phyloP scores from a whole-genome alignment of 2,888 invertebrate species.

The Lithosia quadra region DNA sequence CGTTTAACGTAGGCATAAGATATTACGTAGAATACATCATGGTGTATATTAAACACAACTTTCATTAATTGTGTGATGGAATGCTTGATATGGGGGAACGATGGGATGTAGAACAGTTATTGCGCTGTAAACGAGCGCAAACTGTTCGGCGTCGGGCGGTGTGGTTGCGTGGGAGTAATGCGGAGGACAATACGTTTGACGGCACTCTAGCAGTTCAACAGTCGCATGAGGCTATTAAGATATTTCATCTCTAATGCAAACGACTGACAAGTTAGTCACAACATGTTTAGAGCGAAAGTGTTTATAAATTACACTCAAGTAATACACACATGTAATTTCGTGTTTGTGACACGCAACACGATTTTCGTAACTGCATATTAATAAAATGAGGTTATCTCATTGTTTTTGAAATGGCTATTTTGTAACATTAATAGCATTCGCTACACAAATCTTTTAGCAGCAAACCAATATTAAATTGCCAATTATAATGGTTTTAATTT shows the following conservation, averaged over 20 bases:
- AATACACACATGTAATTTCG: neutral
- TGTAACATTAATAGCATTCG: neutral
- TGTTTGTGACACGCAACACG: conserved; percentile 1
- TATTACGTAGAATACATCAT: conserved; percentile 20
- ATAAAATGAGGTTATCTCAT: neutral
- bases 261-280: conserved; percentile 17
- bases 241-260: conserved; percentile 36
- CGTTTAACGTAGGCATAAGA: conserved; percentile 18
- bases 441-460: conserved; percentile 9
- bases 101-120: conserved; percentile 50
- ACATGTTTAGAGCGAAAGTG: conserved; percentile 17
- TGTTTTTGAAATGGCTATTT: neutral
- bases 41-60: conserved; percentile 19
- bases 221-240: conserved; percentile 62
- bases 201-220: conserved; percentile 72
- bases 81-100: conserved; percentile 50
- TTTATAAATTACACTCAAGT: conserved; percentile 11
- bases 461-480: conserved; percentile 25
- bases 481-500: conserved; percentile 31
- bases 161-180: conserved; percentile 68
- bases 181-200: conserved; percentile 65
- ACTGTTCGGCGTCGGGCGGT: conserved; percentile 42
- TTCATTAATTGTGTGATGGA: conserved; percentile 42
- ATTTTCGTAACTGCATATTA: neutral
- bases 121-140: conserved; percentile 36